Conservation (phyloP, 2,113 vertebrate species). For the Egretta garzetta region DNA sequence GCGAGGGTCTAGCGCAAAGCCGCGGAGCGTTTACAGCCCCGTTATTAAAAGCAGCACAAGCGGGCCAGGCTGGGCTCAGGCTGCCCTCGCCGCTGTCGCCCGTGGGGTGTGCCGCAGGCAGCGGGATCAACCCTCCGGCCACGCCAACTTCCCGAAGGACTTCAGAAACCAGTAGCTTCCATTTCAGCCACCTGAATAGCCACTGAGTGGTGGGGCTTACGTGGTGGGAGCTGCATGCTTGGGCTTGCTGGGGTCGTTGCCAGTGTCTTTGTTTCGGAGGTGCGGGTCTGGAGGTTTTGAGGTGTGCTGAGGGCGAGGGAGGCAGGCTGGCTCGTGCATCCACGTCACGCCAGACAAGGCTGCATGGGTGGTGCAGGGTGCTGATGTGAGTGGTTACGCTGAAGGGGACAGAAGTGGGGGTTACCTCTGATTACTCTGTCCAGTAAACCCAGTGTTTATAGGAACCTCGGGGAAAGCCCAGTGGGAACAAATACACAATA, state of each 20-base stretch:
- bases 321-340: neutral
- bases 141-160: neutral
- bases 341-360: neutral
- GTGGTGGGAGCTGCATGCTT: neutral
- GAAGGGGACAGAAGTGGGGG: neutral
- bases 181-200: neutral
- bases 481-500: neutral
- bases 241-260: neutral
- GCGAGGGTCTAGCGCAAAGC: neutral
- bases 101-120: neutral
- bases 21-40: fast-evolving
- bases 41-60: neutral
- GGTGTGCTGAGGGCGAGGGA: neutral
- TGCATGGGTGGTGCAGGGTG: fast-evolving
- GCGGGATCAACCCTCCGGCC: fast-evolving
- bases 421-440: neutral
- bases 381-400: fast-evolving
- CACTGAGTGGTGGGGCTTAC: fast-evolving
- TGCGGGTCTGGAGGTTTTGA: neutral
- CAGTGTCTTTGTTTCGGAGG: neutral
- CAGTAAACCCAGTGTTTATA: neutral
- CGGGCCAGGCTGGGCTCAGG: neutral
- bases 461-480: neutral
- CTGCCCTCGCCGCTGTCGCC: neutral
- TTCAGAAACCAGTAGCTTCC: neutral